Base-by-base conservation (phyloP, 2,888 invertebrate genomes). In the Volucella bombylans region DNA sequence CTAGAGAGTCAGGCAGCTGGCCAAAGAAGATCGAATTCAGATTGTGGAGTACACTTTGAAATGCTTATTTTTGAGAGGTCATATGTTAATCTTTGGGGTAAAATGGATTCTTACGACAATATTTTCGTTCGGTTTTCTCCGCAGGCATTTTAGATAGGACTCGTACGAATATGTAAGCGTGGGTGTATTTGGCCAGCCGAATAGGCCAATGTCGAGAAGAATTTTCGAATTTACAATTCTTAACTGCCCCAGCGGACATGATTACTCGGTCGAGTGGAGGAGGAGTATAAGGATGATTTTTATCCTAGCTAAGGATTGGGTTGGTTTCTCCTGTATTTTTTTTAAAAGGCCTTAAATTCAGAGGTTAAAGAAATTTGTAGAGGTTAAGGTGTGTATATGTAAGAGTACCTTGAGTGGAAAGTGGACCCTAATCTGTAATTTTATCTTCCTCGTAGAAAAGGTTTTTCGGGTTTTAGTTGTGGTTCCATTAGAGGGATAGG, bases 61-160 rank as follows among this genome's bases (percentile, higher is more conserved):
- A 78, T 57, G 78, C 15, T 71, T 71, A 71, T 71, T 78, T 78
- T 41, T 52, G 61, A 47, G 45, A 67, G 85, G 76, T 76, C 72
- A 65, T 81, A 76, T 77, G 80, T 80, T 71, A 80, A 76, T 69
- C 59, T 14, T 57, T 61, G 55, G 49, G 64, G 31, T 47, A 64
- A 49, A 76, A 71, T 55, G 72, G 82, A 57, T 55, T 71, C 15
- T 49, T 14, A 38, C 39, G 55, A 71, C 55, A 80, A 71, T 31
- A 76, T 67, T 76, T 80, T 67, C 41, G 59, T 55, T 61, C 18
- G 83, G 31, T 31, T 55, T 39, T 15, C 11, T 73, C 71, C 45
- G 39, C n/a, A 14, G 57, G 78, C 78, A 31, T 39, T 43, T 45
- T 55, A 39, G 12, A n/a, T 49, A n/a, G 31, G 31, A 31, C 31